Evolutionary conservation across 2,888 invertebrate species (phyloP).

Genomic region (Apotomis turbidana): DNA sequence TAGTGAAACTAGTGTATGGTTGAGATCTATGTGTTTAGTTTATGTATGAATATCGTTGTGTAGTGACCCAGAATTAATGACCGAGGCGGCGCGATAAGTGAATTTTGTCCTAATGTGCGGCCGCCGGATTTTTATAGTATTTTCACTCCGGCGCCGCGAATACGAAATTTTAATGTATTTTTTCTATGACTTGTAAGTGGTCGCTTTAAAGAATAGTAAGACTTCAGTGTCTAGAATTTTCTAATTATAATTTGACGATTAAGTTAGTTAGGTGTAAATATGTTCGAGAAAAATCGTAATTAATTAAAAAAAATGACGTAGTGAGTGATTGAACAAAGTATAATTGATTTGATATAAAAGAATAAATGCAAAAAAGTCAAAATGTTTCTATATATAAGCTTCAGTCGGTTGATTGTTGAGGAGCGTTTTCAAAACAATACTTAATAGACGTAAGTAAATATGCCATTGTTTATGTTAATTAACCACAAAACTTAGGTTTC

Average conservation of each 20-base stretch:
- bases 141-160: constrained; percentile 36
- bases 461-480: not conserved
- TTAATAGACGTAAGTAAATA: constrained; percentile 1
- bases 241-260: constrained; percentile 40
- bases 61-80: constrained; percentile 32
- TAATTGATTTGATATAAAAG: constrained; percentile 40
- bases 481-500: not conserved
- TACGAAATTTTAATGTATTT: constrained; percentile 42
- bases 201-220: constrained; percentile 40
- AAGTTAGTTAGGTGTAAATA: constrained; percentile 43
- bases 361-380: constrained; percentile 36
- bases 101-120: constrained; percentile 34
- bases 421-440: constrained; percentile 28
- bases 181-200: constrained; percentile 38
- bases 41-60: constrained; percentile 20
- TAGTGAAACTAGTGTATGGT: not conserved
- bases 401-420: constrained; percentile 11
- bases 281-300: constrained; percentile 41
- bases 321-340: constrained; percentile 41
- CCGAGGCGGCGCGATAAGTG: constrained; percentile 25
- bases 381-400: constrained; percentile 35
- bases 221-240: constrained; percentile 34
- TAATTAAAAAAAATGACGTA: constrained; percentile 40
- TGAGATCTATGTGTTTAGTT: not conserved
- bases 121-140: constrained; percentile 39